phyloP scores from a whole-genome alignment of 2,113 vertebrate genomes.

The Rhombomys opimus region DNA sequence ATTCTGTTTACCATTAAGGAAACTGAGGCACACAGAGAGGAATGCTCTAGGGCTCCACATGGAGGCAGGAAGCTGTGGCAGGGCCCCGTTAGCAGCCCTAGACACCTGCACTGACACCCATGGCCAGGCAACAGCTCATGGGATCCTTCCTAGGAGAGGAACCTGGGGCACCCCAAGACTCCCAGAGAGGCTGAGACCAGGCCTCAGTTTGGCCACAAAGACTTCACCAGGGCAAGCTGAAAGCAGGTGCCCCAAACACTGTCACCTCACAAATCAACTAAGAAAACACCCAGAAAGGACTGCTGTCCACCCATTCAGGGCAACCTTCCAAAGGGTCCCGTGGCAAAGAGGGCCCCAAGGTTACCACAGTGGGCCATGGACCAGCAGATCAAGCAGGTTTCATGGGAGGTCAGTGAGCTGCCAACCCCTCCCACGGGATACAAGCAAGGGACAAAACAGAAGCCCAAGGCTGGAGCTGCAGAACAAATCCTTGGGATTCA shows the following conservation, averaged over 20 bases:
- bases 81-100: background rate
- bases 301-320: background rate
- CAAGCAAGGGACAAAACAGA: background rate
- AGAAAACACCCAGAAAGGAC: background rate
- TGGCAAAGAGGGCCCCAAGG: background rate
- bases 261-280: background rate
- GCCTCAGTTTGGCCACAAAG: background rate
- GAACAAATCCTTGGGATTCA: background rate
- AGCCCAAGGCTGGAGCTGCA: background rate
- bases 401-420: background rate
- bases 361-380: background rate
- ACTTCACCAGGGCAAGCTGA: background rate
- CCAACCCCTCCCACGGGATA: background rate
- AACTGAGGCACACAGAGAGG: background rate
- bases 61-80: background rate
- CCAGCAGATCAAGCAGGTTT: background rate
- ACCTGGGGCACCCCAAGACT: background rate
- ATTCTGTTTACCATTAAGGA: background rate
- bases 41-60: background rate
- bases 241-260: background rate
- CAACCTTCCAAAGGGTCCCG: background rate
- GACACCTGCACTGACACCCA: background rate
- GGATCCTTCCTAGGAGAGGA: no score
- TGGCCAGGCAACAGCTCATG: background rate
- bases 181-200: background rate